A percentile compares a stretch with the other conserved stretches of the same genome.
Evolutionary conservation across 1,140 invertebrate genomes (phyloP).

Genomic region (Phymastichus coffea): DNA sequence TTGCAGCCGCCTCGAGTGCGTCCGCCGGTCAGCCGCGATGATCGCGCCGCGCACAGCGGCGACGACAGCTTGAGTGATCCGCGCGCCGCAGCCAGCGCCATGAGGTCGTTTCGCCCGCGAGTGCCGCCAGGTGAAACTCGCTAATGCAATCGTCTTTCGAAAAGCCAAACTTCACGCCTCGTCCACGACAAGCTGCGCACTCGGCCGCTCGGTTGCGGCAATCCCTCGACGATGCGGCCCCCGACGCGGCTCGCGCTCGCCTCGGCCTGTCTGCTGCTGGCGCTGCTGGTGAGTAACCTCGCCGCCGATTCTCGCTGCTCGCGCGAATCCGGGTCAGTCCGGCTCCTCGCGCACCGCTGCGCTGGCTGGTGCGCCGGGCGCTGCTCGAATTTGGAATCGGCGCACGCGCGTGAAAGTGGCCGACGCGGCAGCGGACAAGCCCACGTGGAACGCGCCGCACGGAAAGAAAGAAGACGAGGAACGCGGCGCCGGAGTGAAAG

Average conservation of each 20-base stretch:
- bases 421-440: not conserved
- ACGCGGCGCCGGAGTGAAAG: not conserved
- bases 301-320: too few relatives aligned
- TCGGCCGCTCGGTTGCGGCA: too few relatives aligned
- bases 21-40: conserved; percentile 30
- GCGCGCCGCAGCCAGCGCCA: not conserved
- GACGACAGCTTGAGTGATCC: conserved; percentile 14
- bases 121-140: conserved; percentile 8
- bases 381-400: conserved; percentile 21
- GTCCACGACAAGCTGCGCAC: too few relatives aligned
- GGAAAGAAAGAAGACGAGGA: not conserved
- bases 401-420: conserved; percentile 26
- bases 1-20: too few relatives aligned
- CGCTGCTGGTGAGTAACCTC: conserved; percentile 6
- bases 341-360: too few relatives aligned
- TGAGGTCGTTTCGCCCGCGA: conserved; percentile 1
- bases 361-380: too few relatives aligned
- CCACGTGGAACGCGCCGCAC: not conserved
- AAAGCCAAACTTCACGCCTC: not conserved
- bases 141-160: conserved; percentile 18
- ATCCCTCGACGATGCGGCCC: too few relatives aligned
- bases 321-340: too few relatives aligned
- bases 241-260: too few relatives aligned
- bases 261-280: not conserved
- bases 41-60: conserved; percentile 29